Evolutionary conservation across 2,888 invertebrate species (phyloP), one percentile per base, ranked within the genome.

Genomic region (Pachycephus smyrnensis): DNA sequence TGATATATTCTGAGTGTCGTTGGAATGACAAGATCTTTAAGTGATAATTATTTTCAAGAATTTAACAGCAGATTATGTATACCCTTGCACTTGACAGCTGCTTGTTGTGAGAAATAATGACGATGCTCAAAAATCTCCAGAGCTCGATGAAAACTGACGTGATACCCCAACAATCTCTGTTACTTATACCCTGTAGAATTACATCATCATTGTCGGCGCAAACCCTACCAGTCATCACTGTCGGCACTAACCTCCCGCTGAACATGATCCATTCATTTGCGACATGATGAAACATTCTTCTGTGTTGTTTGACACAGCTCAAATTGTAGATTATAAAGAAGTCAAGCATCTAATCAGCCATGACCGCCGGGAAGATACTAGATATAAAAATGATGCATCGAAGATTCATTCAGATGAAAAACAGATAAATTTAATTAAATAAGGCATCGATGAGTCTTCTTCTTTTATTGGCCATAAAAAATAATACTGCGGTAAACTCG

Each of bases 101-200:
- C 71, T 71, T 71, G 30, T 32, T 12, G 12, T 71, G 31, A 4
- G 71, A 12, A 71, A 31, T 12, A 32, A 33, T 33, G 71, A 33
- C 15, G 30, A 71, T 31, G 23, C 71, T 33, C 23, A 71, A 71
- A 71, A 31, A 71, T 71, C 32, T 71, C 31, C 31, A 31, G 12
- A 71, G 33, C 31, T 31, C 71, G 71, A 12, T 15, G 71, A 71
- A 0, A 71, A 71, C 71, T 71, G 71, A 71, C 31, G 31, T 71
- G 32, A 55, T 55, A 55, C 31, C 32, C 32, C 71, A 71, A 23
- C 71, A 33, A 71, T 71, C 12, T 31, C 71, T 32, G 71, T 71
- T 71, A 33, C 71, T 71, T 71, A 71, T 71, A 71, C 71, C 71
- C 15, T 33, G 71, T 31, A 3, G 71, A 71, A 71, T 71, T 71